Evolutionary conservation across 2,888 invertebrate species (phyloP).

Genomic region (Agrypnus murinus): DNA sequence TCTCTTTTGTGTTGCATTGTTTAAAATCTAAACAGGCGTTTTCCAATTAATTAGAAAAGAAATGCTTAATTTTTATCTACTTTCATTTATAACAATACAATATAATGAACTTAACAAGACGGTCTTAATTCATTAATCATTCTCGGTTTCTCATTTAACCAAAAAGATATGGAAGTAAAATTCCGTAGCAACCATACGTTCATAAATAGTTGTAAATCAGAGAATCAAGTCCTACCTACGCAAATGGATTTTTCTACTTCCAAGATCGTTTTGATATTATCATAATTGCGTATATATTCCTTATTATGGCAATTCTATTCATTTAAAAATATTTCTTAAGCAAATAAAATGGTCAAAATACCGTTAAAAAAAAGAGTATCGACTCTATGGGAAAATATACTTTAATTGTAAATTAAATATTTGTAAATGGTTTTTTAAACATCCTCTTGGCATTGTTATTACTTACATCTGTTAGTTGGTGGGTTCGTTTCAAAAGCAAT

Average conservation of each 20-base stretch:
- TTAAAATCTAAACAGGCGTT: too few species aligned
- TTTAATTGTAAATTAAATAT: too few species aligned
- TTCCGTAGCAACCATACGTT: neutral
- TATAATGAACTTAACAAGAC: conserved; percentile 4
- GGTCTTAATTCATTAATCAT: neutral
- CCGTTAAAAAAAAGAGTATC: neutral
- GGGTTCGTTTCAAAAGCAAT: too few species aligned
- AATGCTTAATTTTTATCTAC: neutral
- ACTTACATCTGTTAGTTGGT: too few species aligned
- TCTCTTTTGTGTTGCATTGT: too few species aligned
- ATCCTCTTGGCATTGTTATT: too few species aligned
- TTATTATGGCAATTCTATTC: too few species aligned
- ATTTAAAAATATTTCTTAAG: neutral
- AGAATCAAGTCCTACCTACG: conserved; percentile 2
- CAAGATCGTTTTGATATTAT: conserved; percentile 3
- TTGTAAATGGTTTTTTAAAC: too few species aligned
- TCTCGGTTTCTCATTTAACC: neutral
- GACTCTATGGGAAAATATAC: conserved; percentile 1
- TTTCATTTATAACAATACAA: conserved; percentile 1
- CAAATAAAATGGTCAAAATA: neutral
- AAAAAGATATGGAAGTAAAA: neutral
- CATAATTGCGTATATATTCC: neutral
- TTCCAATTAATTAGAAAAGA: too few species aligned
- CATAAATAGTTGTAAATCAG: neutral
- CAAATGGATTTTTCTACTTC: neutral